These are phyloP conservation scores for Lagopus leucura DNA, from an alignment of 2,113 vertebrate species.

Conservation along the genomic window DNA sequence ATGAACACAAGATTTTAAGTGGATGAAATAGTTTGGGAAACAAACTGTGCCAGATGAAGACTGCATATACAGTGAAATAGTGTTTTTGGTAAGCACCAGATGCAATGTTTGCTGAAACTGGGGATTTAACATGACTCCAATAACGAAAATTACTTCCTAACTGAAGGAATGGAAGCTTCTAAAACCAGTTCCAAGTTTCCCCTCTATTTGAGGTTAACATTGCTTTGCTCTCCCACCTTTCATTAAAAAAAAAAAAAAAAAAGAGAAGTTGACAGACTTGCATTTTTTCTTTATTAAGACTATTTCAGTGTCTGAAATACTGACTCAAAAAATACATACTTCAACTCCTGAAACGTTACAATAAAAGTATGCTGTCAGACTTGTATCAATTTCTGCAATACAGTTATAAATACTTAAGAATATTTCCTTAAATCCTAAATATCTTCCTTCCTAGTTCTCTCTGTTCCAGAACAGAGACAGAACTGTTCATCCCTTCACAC, in stretches of 20 bases:
- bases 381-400: neutral
- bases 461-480: neutral
- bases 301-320: neutral
- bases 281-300: neutral
- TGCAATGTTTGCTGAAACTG: neutral
- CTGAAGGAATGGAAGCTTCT: neutral
- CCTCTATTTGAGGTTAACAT: neutral
- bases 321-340: neutral
- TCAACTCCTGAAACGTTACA: neutral
- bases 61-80: neutral
- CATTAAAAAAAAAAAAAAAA: neutral
- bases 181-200: neutral
- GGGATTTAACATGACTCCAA: neutral
- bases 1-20: neutral
- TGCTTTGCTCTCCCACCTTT: neutral
- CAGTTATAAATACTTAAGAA: neutral
- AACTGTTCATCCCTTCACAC: neutral
- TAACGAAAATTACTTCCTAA: neutral
- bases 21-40: neutral
- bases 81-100: neutral
- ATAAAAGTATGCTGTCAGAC: neutral
- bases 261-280: neutral
- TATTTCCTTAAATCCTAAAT: neutral
- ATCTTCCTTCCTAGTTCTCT: neutral
- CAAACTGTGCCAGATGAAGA: neutral